Evolutionary conservation across 2,113 vertebrate genomes (phyloP).

Genomic region (Psilopogon haemacephalus): DNA sequence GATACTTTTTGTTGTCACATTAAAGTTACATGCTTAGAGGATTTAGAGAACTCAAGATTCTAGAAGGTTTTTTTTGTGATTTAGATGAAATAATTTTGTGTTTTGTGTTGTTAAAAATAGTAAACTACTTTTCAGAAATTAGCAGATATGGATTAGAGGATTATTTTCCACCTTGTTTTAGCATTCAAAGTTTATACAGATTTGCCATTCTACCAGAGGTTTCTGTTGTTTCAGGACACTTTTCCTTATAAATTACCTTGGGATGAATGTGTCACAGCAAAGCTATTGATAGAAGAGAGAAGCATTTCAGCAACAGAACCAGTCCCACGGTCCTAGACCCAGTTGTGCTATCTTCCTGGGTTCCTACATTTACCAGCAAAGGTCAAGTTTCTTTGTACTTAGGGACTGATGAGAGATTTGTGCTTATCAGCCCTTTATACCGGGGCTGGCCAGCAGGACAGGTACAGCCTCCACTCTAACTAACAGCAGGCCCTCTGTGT

Average conservation of each 20-base stretch:
- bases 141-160: not conserved
- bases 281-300: not conserved
- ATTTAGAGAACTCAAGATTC: not conserved
- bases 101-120: not conserved
- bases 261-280: not conserved
- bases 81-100: not conserved
- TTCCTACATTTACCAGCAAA: not conserved
- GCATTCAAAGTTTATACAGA: not conserved
- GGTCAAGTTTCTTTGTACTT: not conserved
- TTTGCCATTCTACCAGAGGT: not conserved
- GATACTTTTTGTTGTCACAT: not conserved
- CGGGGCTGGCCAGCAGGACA: not conserved
- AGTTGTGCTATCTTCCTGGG: not conserved
- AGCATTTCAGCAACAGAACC: not conserved
- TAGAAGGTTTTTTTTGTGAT: not conserved
- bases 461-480: not conserved
- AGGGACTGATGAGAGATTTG: not conserved
- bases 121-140: not conserved
- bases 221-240: not conserved
- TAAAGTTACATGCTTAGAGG: not conserved
- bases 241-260: not conserved
- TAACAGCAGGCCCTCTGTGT: not conserved
- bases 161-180: not conserved
- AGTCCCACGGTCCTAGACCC: not conserved
- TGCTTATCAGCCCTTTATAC: not conserved